These are phyloP conservation scores for Kradibia gibbosae DNA, from an alignment of 1,140 invertebrate genomes.

Conservation along the genomic window DNA sequence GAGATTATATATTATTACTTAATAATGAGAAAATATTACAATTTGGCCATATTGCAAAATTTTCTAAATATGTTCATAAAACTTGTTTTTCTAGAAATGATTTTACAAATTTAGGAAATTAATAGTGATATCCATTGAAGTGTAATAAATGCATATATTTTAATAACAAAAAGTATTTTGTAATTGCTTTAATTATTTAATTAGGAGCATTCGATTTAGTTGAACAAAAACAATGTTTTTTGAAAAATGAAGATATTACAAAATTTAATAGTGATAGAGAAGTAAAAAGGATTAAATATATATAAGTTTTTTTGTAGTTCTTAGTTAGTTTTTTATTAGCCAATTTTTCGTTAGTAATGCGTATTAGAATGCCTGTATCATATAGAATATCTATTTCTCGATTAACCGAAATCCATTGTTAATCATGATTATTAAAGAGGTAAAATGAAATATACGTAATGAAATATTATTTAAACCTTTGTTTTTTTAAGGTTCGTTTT, in stretches of 20 bases:
- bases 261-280: not conserved
- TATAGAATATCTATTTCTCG: slow-evolving; percentile 21
- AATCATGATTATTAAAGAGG: slow-evolving; percentile 5
- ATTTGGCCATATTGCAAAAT: too few relatives aligned
- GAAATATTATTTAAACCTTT: too few relatives aligned
- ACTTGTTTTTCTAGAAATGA: too few relatives aligned
- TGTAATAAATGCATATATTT: not conserved
- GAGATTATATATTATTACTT: too few relatives aligned
- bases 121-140: not conserved
- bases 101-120: too few relatives aligned
- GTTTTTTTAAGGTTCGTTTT: too few relatives aligned
- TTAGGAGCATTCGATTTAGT: not conserved
- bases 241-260: not conserved
- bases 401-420: not conserved
- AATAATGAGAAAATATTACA: too few relatives aligned
- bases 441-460: not conserved
- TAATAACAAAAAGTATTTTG: not conserved
- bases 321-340: too few relatives aligned
- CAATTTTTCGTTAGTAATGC: slow-evolving; percentile 25
- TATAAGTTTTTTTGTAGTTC: too few relatives aligned
- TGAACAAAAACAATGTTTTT: slow-evolving; percentile 4
- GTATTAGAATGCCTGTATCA: slow-evolving; percentile 13
- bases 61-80: too few relatives aligned
- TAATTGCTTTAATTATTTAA: not conserved
- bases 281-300: too few relatives aligned